Evolutionary conservation across 2,888 invertebrate genomes (phyloP).

Genomic region (Cheiracanthium punctorium): DNA sequence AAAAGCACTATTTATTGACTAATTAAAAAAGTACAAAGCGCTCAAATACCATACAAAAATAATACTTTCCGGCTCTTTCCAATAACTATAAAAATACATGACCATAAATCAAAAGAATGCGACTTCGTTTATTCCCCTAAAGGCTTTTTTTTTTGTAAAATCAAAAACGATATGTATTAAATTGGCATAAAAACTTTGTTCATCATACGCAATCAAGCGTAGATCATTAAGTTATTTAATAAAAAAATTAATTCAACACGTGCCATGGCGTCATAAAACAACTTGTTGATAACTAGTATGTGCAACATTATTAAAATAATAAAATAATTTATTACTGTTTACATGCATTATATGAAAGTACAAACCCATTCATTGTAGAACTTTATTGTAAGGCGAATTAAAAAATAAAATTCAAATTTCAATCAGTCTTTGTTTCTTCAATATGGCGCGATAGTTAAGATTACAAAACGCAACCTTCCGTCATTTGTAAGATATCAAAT

Average conservation of each 20-base stretch:
- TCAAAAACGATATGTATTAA: no score
- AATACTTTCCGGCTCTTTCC: no score
- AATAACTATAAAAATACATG: no score
- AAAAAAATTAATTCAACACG: conserved; percentile 54
- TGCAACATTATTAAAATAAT: background rate
- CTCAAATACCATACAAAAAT: no score
- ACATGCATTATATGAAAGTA: background rate
- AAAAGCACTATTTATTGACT: no score
- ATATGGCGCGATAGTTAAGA: conserved; percentile 59
- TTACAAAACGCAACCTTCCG: conserved; percentile 8
- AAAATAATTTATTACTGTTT: background rate
- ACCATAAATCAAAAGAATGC: no score
- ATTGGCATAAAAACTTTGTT: no score
- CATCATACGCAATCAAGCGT: background rate
- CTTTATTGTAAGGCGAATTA: conserved; percentile 19
- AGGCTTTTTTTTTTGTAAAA: no score
- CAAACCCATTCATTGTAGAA: conserved; percentile 64
- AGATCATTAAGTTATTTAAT: background rate
- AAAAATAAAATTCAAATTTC: conserved; percentile 25
- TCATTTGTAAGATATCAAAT: background rate
- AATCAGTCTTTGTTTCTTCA: conserved; percentile 54
- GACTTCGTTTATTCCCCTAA: no score
- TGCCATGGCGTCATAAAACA: conserved; percentile 54
- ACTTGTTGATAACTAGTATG: conserved; percentile 56
- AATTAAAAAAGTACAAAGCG: no score